These are phyloP conservation scores for Campylomormyrus numenius DNA, from an alignment of 2,113 vertebrate species.

Conservation along the genomic window DNA sequence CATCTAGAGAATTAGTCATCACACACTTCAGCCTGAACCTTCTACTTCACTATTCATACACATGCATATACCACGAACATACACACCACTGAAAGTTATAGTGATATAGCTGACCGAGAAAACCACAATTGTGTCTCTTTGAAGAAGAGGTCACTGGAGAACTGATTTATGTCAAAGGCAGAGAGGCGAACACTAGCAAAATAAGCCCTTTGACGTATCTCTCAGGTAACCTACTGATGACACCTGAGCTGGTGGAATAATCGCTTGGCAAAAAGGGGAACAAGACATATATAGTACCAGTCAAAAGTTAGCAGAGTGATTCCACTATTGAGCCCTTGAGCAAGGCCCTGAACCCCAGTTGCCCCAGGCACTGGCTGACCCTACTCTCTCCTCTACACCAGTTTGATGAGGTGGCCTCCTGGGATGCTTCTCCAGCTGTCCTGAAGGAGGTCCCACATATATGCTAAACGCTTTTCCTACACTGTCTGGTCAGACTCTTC, in stretches of 20 bases:
- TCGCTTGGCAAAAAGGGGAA: not conserved
- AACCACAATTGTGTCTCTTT: not conserved
- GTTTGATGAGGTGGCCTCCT: not conserved
- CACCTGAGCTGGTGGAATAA: not conserved
- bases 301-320: not conserved
- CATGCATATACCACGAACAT: not conserved
- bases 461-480: not conserved
- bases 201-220: not conserved
- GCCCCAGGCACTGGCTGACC: not conserved
- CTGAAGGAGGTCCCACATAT: not conserved
- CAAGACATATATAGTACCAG: not conserved
- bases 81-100: not conserved
- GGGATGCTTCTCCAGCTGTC: not conserved
- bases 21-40: not conserved
- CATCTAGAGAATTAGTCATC: constrained; percentile 15
- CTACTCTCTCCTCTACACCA: not conserved
- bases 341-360: not conserved
- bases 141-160: not conserved
- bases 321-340: not conserved
- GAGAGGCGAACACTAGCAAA: not conserved
- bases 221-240: not conserved
- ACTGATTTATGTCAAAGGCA: not conserved
- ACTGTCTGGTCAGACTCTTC: not conserved
- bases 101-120: not conserved
- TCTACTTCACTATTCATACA: not conserved